Base-by-base conservation (phyloP, 2,888 invertebrate species). In the Flabesymbios commensalis region DNA sequence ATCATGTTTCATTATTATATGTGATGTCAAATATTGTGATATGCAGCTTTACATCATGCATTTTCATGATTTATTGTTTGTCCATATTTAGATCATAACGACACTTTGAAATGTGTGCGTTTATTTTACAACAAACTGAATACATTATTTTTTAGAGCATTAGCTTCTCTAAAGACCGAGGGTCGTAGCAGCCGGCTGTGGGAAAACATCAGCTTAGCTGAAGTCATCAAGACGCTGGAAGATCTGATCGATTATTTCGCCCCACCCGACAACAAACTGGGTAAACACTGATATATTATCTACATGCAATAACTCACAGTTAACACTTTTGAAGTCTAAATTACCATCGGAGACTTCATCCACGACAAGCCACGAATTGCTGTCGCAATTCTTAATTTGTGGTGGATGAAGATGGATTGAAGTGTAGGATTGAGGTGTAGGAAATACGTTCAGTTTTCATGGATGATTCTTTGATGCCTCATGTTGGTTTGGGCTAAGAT, bases 201-300 rank as follows among this genome's bases (percentile, higher is more conserved):
- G 84, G 73, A 75, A 33, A 73, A 75, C 56, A 76, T 98, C 2
- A 96, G 97, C 83, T 88, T 99, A 22, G 90, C 90, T 62, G 99
- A 97, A 84, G 98, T 99, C 91, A 93, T 97, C 53, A 97, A 96
- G 92, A 95, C 97, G 77, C 87, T 99, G 60, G 98, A 99, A 81
- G 99, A 99, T 87, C 88, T 99, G 69, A 99, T 99, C 75, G 97
- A 96, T 82, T 99, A 99, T 84, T 99, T 99, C 84, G 95, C 96
- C 3, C 98, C 99, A 78, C 99, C 99, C 0, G 93, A 92, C 73
- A 95, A 96, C 75, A 96, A 97, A 75, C 94, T 96, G 89, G 95
- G 96, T 96, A 85, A 82, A 84, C 61, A 10, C 10, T n/a, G n/a
- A n/a, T n/a, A n/a, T n/a, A n/a, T n/a, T n/a, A n/a, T n/a, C n/a